Evolutionary conservation across 2,113 vertebrate genomes (phyloP).

Genomic region (Petrocephalus zakoni): DNA sequence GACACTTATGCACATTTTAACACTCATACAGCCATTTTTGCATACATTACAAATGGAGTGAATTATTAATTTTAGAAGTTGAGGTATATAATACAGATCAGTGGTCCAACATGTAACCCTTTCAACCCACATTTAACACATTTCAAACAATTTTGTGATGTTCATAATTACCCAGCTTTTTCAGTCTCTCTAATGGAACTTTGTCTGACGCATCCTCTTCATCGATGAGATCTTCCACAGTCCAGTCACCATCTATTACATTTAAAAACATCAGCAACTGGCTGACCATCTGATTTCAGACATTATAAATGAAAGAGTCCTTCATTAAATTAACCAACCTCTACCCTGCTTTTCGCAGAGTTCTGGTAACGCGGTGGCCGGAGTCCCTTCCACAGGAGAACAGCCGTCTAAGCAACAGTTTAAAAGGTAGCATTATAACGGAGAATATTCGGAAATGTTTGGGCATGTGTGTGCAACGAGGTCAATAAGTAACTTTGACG

Average conservation of each 20-base stretch:
- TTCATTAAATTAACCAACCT: not conserved
- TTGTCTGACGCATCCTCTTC: slow-evolving; percentile 74
- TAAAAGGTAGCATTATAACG: not conserved
- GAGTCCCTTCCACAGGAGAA: slow-evolving; percentile 29
- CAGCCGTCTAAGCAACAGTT: slow-evolving; percentile 44
- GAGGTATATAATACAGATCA: not conserved
- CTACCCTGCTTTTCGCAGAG: not conserved
- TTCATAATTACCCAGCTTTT: slow-evolving; percentile 66
- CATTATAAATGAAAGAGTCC: not conserved
- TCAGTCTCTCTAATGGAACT: slow-evolving; percentile 70
- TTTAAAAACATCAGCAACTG: not conserved
- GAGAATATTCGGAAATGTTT: not conserved
- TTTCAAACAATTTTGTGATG: not conserved
- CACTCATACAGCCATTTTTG: not conserved
- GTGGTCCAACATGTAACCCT: not conserved
- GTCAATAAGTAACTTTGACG: no score
- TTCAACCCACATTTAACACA: not conserved
- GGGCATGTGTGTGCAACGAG: no score
- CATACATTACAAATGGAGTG: not conserved
- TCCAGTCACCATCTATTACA: slow-evolving; percentile 45
- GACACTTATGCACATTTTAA: not conserved
- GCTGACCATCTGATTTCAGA: not conserved
- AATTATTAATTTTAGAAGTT: not conserved
- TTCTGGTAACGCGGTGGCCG: not conserved
- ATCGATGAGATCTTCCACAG: slow-evolving; percentile 62